Base-by-base conservation (phyloP, 2,888 invertebrate genomes). In the Micoletzkya japonica region DNA sequence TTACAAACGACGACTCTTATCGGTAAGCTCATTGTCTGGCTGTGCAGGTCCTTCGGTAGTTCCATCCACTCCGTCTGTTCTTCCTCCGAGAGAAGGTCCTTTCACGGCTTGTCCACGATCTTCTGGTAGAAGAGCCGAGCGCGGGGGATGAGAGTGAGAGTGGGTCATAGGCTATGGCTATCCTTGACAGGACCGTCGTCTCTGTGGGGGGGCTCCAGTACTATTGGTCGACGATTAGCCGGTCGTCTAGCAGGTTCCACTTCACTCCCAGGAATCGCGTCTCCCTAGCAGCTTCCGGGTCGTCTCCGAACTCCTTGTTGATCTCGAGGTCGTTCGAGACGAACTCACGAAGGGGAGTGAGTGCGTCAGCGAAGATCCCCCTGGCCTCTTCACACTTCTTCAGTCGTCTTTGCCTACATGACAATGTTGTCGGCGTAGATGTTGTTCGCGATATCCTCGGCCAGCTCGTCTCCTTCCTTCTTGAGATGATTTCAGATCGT, bases 351-450 rank as follows among this genome's bases (percentile, higher is more conserved):
- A 17, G 30, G 14, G 26, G 54, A 10, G 24, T 54, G 17, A 7
- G 54, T 54, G 54, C 54, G 7, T 24, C 26, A 7, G n/a, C 37
- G 50, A 72, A 70, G 6, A 64, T 39, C 17, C 66, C 26, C 49
- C 66, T 72, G 24, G 70, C 44, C 20, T 70, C 26, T 7, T 44
- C 44, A 26, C 44, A 37, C 37, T 50, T 75, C 72, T 14, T 60
- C 36, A 26, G 34, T 26, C 1, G 24, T 2, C 28, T 69, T 36
- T 0, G 70, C 28, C 2, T 57, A 56, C 17, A 73, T 1, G 17
- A 72, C 0, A 0, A 72, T 39, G 56, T 75, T 74, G 50, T 75
- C 73, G 28, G 73, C 76, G 58, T 76, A 76, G 10, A 72, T 2
- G 30, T 70, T 60, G 4, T 30, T 14, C 14, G 28, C n/a, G 26